Evolutionary conservation across 2,888 invertebrate species (phyloP).

Genomic region (Didymodactylos carnosus): DNA sequence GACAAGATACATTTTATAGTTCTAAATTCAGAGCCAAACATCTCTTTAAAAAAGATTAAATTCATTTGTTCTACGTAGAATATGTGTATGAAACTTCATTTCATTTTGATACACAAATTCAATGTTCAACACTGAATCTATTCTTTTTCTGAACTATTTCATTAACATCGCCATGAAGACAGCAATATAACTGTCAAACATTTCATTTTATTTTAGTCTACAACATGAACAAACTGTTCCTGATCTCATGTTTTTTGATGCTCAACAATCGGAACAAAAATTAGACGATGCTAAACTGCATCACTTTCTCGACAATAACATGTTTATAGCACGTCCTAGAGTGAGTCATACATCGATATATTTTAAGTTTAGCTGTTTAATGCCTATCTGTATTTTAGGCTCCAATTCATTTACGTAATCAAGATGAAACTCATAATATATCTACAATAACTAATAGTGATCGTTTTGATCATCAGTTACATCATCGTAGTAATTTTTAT

Average conservation of each 20-base stretch:
- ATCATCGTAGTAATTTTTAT: neutral
- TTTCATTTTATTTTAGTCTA: slow-evolving; percentile 1
- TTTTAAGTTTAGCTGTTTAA: too few relatives aligned
- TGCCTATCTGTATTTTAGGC: neutral
- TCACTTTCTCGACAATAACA: slow-evolving; percentile 7
- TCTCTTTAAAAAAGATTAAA: too few relatives aligned
- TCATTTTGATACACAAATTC: too few relatives aligned
- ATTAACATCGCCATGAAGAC: too few relatives aligned
- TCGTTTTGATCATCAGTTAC: neutral
- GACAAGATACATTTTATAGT: too few relatives aligned
- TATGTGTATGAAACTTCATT: too few relatives aligned
- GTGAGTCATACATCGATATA: neutral
- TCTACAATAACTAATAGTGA: too few relatives aligned
- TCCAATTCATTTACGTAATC: neutral
- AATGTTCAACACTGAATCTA: too few relatives aligned
- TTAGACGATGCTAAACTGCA: slow-evolving; percentile 7
- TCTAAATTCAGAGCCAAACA: too few relatives aligned
- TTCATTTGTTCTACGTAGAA: too few relatives aligned
- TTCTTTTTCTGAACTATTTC: neutral
- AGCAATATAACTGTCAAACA: too few relatives aligned
- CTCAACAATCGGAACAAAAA: neutral
- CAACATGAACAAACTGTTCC: slow-evolving; percentile 3
- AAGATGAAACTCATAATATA: neutral
- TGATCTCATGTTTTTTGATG: slow-evolving; percentile 4
- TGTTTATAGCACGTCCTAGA: neutral